Percentiles rank a stretch among this genome's conserved stretches.
Evolutionary conservation across 1,140 invertebrate species (phyloP).

Genomic region (Eubasilissa regina): DNA sequence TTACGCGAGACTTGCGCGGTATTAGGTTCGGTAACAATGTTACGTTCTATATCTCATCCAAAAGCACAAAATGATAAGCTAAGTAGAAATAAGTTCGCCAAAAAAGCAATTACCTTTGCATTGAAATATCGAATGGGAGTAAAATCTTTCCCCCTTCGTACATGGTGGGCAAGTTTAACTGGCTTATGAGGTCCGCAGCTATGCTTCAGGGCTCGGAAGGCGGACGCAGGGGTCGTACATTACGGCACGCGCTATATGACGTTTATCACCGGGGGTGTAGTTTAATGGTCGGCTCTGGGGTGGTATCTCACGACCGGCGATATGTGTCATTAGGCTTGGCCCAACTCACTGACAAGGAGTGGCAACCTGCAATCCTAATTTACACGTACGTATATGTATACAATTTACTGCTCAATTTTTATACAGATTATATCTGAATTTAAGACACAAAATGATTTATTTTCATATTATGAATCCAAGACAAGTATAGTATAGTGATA

Average conservation of each 20-base stretch:
- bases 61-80: neutral
- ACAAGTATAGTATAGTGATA: too few species aligned
- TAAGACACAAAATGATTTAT: too few species aligned
- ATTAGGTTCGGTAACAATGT: conserved; percentile 8
- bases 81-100: conserved; percentile 1
- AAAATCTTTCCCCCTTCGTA: neutral
- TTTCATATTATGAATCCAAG: too few species aligned
- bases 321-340: conserved; percentile 36
- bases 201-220: conserved; percentile 1
- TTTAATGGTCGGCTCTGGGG: conserved; percentile 19
- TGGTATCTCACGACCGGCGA: conserved; percentile 21
- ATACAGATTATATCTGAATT: too few species aligned
- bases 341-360: conserved; percentile 3
- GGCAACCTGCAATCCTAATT: conserved; percentile 17
- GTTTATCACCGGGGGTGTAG: conserved; percentile 28
- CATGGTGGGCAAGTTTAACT: neutral
- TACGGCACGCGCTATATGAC: conserved; percentile 11
- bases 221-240: conserved; percentile 30
- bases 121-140: neutral
- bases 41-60: neutral
- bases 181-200: conserved; percentile 2
- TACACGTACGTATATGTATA: conserved; percentile 1
- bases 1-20: neutral
- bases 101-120: conserved; percentile 10
- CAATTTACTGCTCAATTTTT: too few species aligned